Evolutionary conservation across 2,888 invertebrate species (phyloP).

Genomic region (Synergus itoensis): DNA sequence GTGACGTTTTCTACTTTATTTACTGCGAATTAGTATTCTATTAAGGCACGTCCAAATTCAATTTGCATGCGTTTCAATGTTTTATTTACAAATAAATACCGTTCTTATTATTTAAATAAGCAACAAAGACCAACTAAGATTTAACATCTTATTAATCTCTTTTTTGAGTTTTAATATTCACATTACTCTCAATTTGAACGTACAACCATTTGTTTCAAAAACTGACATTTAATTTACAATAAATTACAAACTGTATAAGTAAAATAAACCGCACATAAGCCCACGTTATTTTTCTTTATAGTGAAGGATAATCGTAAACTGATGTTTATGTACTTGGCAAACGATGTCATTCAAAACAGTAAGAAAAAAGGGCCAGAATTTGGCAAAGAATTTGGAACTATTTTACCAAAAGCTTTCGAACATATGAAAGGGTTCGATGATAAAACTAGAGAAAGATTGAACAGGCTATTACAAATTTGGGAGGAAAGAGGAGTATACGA

Average conservation of each 20-base stretch:
- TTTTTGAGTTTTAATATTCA: no score
- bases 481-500: conserved; percentile 94
- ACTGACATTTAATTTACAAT: no score
- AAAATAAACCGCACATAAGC: neutral
- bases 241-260: no score
- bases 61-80: neutral
- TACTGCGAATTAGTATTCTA: neutral
- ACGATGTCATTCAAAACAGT: conserved; percentile 99
- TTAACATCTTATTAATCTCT: no score
- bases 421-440: conserved; percentile 89
- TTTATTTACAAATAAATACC: neutral
- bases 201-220: no score
- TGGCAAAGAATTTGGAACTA: conserved; percentile 90
- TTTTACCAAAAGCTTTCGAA: conserved; percentile 90
- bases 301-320: conserved; percentile 92
- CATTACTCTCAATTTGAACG: no score
- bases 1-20: neutral
- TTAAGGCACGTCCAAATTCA: neutral
- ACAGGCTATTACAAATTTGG: conserved; percentile 94
- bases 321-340: conserved; percentile 98
- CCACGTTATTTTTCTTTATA: conserved; percentile 77
- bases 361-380: conserved; percentile 98
- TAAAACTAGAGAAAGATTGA: conserved; percentile 90
- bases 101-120: no score
- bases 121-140: no score